These are phyloP conservation scores for Pediacus dermestoides DNA, from an alignment of 2,888 invertebrate genomes.

Conservation along the genomic window DNA sequence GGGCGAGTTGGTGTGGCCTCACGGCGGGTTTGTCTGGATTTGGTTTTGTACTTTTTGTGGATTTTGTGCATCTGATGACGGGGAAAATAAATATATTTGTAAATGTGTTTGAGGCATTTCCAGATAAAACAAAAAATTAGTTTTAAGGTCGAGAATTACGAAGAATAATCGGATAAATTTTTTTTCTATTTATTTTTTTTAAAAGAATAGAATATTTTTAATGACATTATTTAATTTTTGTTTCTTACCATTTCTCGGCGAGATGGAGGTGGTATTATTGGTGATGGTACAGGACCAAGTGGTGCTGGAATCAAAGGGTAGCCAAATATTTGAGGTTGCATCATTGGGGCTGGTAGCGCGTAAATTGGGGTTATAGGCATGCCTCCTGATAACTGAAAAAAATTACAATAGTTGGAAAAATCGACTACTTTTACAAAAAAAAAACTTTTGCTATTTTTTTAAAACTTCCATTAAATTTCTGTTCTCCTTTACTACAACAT, in stretches of 20 bases:
- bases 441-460: too few relatives aligned
- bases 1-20: conserved; percentile 22
- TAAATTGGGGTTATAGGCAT: conserved; percentile 39
- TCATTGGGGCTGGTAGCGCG: conserved; percentile 37
- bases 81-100: neutral
- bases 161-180: neutral
- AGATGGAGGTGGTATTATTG: conserved; percentile 38
- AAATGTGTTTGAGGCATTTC: too few relatives aligned
- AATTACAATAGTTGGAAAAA: too few relatives aligned
- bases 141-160: neutral
- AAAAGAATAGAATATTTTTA: neutral
- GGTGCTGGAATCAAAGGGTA: conserved; percentile 47
- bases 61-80: conserved; percentile 15
- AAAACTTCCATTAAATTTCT: too few relatives aligned
- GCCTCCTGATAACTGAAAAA: conserved; percentile 37
- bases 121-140: too few relatives aligned
- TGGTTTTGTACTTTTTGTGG: conserved; percentile 25
- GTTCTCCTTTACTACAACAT: too few relatives aligned
- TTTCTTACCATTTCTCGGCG: conserved; percentile 23
- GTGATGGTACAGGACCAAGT: conserved; percentile 43
- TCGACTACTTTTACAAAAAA: conserved; percentile 4
- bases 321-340: conserved; percentile 33
- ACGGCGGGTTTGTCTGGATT: conserved; percentile 27
- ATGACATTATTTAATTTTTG: too few relatives aligned
- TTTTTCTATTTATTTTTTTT: neutral